Conservation (phyloP, 2,888 invertebrate species). For the Nyleta sp. region DNA sequence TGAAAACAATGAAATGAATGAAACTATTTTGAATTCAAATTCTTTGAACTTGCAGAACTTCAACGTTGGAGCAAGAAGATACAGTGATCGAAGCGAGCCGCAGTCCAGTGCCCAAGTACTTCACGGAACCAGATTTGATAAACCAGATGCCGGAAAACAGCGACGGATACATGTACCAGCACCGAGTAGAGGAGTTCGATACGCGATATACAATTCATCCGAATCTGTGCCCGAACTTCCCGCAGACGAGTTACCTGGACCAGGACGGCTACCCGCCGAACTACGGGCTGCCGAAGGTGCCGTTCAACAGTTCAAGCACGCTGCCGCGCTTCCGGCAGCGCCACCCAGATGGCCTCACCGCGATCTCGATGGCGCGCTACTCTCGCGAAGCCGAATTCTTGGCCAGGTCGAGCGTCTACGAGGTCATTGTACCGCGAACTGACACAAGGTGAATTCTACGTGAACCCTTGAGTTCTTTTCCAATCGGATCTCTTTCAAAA, state of each 20-base stretch:
- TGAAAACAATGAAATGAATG: too few relatives aligned
- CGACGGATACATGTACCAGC: slow-evolving; percentile 75
- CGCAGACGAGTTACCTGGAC: slow-evolving; percentile 85
- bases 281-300: slow-evolving; percentile 88
- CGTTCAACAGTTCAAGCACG: slow-evolving; percentile 88
- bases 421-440: slow-evolving; percentile 69
- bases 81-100: slow-evolving; percentile 46
- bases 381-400: slow-evolving; percentile 87
- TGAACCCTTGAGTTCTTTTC: too few relatives aligned
- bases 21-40: not conserved
- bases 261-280: slow-evolving; percentile 92
- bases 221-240: slow-evolving; percentile 71
- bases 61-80: slow-evolving; percentile 66
- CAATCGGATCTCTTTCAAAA: too few relatives aligned
- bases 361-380: slow-evolving; percentile 84
- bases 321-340: slow-evolving; percentile 87
- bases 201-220: slow-evolving; percentile 75
- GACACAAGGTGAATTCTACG: slow-evolving; percentile 65
- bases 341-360: slow-evolving; percentile 82
- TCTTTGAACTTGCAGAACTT: slow-evolving; percentile 45
- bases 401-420: slow-evolving; percentile 82
- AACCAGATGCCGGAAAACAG: slow-evolving; percentile 77
- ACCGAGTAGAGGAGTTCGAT: slow-evolving; percentile 75
- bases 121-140: slow-evolving; percentile 84
- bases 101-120: slow-evolving; percentile 71